phyloP scores from a whole-genome alignment of 1,140 invertebrate species.

The Nixonia krombeini region DNA sequence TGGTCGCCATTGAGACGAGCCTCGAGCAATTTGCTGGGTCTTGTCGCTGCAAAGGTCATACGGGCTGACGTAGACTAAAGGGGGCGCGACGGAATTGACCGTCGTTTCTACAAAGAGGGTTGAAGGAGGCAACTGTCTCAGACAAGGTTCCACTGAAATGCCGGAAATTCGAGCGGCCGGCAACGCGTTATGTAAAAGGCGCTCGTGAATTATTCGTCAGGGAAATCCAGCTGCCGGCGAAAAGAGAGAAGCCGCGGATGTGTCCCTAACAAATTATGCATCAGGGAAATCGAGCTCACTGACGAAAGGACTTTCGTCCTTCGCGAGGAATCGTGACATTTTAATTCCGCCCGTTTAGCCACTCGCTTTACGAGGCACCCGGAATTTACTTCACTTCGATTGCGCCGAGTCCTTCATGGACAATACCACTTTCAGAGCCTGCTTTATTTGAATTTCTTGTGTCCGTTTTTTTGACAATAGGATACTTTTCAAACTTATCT shows the following conservation, averaged over 20 bases:
- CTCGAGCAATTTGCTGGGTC: constrained; percentile 48
- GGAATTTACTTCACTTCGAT: constrained; percentile 35
- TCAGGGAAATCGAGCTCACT: constrained; percentile 45
- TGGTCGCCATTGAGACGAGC: constrained; percentile 17
- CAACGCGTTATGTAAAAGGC: constrained; percentile 43
- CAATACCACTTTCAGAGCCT: no score
- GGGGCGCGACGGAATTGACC: constrained; percentile 30
- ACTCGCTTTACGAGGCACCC: constrained; percentile 5
- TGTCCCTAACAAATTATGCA: constrained; percentile 45
- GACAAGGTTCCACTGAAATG: constrained; percentile 29
- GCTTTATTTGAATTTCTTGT: no score
- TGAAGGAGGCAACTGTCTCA: background rate
- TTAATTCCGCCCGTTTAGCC: constrained; percentile 18
- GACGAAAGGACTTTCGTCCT: constrained; percentile 18
- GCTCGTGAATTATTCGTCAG: constrained; percentile 50
- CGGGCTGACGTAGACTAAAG: background rate
- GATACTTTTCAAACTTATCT: no score
- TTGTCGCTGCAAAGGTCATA: constrained; percentile 8
- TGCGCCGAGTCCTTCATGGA: no score
- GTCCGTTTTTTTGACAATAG: no score
- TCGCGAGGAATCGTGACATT: constrained; percentile 24
- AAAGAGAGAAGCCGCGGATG: constrained; percentile 33
- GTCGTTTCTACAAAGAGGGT: constrained; percentile 21
- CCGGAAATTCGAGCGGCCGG: constrained; percentile 41
- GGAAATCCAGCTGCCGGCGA: constrained; percentile 32